Base-by-base conservation (phyloP, 2,797 vertebrate species). In the Pantherophis alleghaniensis region DNA sequence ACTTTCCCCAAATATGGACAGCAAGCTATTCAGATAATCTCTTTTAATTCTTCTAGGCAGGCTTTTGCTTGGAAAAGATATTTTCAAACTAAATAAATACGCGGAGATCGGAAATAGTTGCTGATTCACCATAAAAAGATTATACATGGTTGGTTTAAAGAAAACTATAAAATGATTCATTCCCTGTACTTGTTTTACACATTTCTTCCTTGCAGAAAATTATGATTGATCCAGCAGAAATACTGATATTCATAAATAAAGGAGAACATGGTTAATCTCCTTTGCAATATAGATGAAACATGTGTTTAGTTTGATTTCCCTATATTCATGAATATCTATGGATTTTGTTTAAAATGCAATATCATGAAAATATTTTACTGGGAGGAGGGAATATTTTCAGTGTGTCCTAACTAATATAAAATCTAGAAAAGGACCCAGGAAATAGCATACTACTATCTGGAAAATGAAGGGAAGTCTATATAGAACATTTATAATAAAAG, bases 1-100 rank as follows among this genome's bases (percentile, higher is more conserved):
- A 26, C 24, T 92, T 92, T 90, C 86, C 69, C 87, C 91, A 93
- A 90, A 93, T 93, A 93, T 90, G 89, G 93, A 22, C 51, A 69
- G 37, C 51, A 22, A 18, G 4, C 7, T 51, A 90, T 61, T 66
- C 59, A 56, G 37, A 92, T 66, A 74, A 42, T 74, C 57, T 53
- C 32, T 37, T 88, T 91, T 60, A 37, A 20, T 79, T 79, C 47
- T 83, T 83, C 74, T 47, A 47, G 74, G 10, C 74, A 47, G 20
- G 9, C 74, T 28, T 7, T 59, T 74, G 24, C 74, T 60, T 86
- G 28, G 28, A 57, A 66, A 51, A 24, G 57, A 86, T 74, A 66
- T 86, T 60, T 59, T 88, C 3, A 57, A 32, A 90, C 69, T 89
- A 74, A 74, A 74, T 74, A 83, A 83, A 22, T 90, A 66, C 14